Evolutionary conservation across 2,797 vertebrate genomes (phyloP).

Genomic region (Pristis pectinata): DNA sequence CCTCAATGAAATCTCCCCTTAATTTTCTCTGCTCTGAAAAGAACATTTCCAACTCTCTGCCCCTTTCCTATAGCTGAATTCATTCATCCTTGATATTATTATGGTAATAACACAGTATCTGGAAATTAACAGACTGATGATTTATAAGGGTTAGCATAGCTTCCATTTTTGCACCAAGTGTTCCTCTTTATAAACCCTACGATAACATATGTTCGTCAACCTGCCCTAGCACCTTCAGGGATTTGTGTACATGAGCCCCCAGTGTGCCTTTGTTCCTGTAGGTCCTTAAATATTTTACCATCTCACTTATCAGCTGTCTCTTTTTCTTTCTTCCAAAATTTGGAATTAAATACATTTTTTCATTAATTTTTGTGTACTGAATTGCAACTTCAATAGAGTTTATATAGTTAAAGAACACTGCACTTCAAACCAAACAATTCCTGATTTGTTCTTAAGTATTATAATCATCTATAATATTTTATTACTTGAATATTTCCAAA

Average conservation of each 20-base stretch:
- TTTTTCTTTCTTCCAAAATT: background rate
- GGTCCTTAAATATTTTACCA: background rate
- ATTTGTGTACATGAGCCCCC: background rate
- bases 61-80: no score
- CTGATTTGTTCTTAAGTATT: background rate
- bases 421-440: background rate
- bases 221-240: background rate
- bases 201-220: background rate
- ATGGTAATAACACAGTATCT: no score
- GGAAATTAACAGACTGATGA: no score
- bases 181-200: background rate
- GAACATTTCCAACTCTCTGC: no score
- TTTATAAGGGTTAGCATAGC: no score
- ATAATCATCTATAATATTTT: background rate
- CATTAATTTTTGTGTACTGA: background rate
- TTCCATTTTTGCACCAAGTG: no score
- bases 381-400: background rate
- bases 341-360: background rate
- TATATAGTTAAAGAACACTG: background rate
- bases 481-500: background rate
- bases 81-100: no score
- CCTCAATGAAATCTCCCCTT: no score
- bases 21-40: no score
- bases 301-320: background rate
- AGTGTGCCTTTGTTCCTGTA: background rate